These are phyloP conservation scores for Andrena hattorfiana DNA, from an alignment of 2,888 invertebrate species.

Conservation along the genomic window DNA sequence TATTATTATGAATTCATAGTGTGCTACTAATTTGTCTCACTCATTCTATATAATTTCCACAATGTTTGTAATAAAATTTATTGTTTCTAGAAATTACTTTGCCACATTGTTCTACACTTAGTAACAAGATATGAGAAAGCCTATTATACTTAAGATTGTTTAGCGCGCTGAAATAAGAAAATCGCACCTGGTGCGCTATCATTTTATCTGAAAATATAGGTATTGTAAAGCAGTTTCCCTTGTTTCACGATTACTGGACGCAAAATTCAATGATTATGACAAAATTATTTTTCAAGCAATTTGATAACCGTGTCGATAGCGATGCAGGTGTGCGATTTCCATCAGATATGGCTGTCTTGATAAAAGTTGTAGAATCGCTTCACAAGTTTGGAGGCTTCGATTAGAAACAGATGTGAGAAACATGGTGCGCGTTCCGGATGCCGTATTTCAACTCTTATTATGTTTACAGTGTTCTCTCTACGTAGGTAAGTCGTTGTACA, in stretches of 20 bases:
- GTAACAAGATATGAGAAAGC: too few species aligned
- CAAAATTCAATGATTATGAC: background rate
- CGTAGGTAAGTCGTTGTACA: constrained; percentile 40
- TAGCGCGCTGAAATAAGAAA: too few species aligned
- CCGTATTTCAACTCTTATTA: constrained; percentile 32
- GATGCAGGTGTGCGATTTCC: constrained; percentile 61
- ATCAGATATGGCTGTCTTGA: constrained; percentile 44
- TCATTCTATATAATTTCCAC: too few species aligned
- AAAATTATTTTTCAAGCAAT: constrained; percentile 19
- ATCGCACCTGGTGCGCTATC: too few species aligned
- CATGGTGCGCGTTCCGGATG: constrained; percentile 30
- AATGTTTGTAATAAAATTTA: too few species aligned
- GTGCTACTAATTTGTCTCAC: too few species aligned
- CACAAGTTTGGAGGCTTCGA: background rate
- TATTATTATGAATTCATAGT: too few species aligned
- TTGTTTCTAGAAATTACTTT: too few species aligned
- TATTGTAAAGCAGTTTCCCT: background rate
- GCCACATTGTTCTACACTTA: too few species aligned
- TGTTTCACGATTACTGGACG: background rate
- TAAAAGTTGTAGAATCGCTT: constrained; percentile 40
- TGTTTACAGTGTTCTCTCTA: constrained; percentile 7
- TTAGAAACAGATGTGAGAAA: constrained; percentile 5
- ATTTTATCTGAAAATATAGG: background rate
- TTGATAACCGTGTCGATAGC: constrained; percentile 60
- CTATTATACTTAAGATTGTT: too few species aligned